Conservation (phyloP, 2,113 vertebrate genomes). For the Chamaea fasciata region DNA sequence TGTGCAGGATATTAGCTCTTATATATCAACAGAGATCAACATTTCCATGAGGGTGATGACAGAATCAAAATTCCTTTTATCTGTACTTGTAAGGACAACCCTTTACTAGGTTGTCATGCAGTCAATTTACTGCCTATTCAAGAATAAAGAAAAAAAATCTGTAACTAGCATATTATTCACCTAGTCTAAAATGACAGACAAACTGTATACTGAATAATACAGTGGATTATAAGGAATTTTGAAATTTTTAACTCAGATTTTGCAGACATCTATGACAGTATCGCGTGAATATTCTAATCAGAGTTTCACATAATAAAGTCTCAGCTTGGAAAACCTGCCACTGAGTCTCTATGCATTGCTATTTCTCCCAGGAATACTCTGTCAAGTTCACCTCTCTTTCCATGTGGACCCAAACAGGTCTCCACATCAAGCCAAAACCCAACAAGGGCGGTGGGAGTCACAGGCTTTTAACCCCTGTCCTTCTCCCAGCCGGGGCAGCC, state of each 20-base stretch:
- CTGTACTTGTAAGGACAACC: not conserved
- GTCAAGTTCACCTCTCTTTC: not conserved
- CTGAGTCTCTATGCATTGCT: not conserved
- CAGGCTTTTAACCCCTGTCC: not conserved
- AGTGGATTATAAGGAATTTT: not conserved
- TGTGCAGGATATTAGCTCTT: not conserved
- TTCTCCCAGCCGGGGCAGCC: not conserved
- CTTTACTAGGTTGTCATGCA: not conserved
- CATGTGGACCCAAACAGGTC: not conserved
- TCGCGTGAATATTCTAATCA: not conserved
- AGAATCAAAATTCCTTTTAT: not conserved
- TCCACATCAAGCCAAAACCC: not conserved
- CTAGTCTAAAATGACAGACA: not conserved
- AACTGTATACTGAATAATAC: not conserved
- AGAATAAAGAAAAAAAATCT: not conserved
- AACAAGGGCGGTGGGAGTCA: fast-evolving
- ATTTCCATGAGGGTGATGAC: not conserved
- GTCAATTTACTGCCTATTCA: not conserved
- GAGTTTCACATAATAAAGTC: not conserved
- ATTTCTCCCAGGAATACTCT: not conserved
- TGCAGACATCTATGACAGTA: not conserved
- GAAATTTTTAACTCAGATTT: not conserved
- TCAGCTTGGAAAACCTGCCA: not conserved
- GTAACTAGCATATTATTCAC: not conserved
- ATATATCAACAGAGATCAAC: not conserved